Base-by-base conservation (phyloP, 2,888 invertebrate species). In the Sepiola atlantica region DNA sequence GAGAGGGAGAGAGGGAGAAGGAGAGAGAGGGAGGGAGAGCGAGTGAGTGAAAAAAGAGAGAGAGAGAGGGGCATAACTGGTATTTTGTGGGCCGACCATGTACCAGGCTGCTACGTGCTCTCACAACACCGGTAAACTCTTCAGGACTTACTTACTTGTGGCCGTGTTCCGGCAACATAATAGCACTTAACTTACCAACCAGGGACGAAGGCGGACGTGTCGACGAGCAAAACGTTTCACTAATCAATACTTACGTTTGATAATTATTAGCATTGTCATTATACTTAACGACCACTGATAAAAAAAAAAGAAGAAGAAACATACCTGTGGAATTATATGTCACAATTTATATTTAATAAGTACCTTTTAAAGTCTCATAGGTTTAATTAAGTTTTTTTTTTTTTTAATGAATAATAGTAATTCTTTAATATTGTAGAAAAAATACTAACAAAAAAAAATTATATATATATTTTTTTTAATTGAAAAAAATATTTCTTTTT, bases 161-260 rank as follows among this genome's bases (percentile, higher is more conserved):
- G 77, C 77, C 77, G 77, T 77, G 16, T n/a, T 77, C n/a, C n/a
- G 45, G n/a, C 77, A n/a, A n/a, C 16, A 77, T n/a, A 32, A n/a
- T 77, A n/a, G n/a, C n/a, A n/a, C n/a, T 77, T n/a, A 77, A 77
- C 77, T 32, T n/a, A 77, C 77, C 77, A 77, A 77, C n/a, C n/a
- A n/a, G n/a, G 16, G 77, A 77, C 77, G 77, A n/a, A 32, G 77
- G n/a, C 77, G 32, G 1, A n/a, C 77, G n/a, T 16, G 14, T 16
- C 18, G 77, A 77, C 77, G 77, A n/a, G n/a, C 77, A 4, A 77
- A 21, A 2, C 4, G 4, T 61, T 61, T 4, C 1, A 6, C 1
- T 1, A n/a, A 16, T n/a, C 16, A 32, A 77, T n/a, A 16, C 4
- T 14, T 32, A n/a, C 61, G 28, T 3, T 16, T 77, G 16, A 77